Base-by-base conservation (phyloP, 2,113 vertebrate species). In the Cinclus cinclus region DNA sequence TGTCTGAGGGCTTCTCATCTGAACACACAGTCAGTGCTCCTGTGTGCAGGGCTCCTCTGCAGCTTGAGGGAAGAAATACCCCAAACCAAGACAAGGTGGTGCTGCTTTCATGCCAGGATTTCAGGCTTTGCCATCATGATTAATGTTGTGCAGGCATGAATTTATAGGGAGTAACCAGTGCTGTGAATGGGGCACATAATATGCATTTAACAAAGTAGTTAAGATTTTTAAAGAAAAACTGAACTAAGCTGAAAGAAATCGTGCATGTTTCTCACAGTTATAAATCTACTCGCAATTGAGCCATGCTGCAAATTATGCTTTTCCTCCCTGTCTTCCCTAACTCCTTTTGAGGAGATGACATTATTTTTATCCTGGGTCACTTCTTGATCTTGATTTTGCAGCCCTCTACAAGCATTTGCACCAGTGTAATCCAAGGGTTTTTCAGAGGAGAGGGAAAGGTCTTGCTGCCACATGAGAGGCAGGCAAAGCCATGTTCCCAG, bases 391-490 rank as follows among this genome's bases (percentile, higher is more conserved):
- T 91, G 46, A n/a, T 73, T 41, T 55, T 89, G 33, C 33, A 55
- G 50, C 1, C 3, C 16, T 15, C 49, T 64, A 6, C 6, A 33
- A 73, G 39, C 15, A 41, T 28, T 77, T 47, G 37, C 15, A 25
- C 15, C 37, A 20, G 6, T 15, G 28, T 75, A 71, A 62, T 56
- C 27, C 0, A 2, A 31, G 53, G 18, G 6, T 35, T 50, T 77
- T 84, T 50, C 1, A 4, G 50, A 78, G 27, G 68, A 42, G 53
- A 46, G 14, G 50, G 44, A 21, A 77, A 52, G 14, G 27, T 84
- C 41, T 60, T 1, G 2, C 35, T 56, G 39, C 19, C 14, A 10
- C 0, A 3, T 0, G 1, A 22, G 42, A 87, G 47, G 21, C 2
- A 4, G n/a, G n/a, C 70, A 91, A 31, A 52, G 30, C 73, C 18